Evolutionary conservation across 2,888 invertebrate genomes (phyloP), one percentile per base, ranked within the genome.

Genomic region (Nomada ruficornis): DNA sequence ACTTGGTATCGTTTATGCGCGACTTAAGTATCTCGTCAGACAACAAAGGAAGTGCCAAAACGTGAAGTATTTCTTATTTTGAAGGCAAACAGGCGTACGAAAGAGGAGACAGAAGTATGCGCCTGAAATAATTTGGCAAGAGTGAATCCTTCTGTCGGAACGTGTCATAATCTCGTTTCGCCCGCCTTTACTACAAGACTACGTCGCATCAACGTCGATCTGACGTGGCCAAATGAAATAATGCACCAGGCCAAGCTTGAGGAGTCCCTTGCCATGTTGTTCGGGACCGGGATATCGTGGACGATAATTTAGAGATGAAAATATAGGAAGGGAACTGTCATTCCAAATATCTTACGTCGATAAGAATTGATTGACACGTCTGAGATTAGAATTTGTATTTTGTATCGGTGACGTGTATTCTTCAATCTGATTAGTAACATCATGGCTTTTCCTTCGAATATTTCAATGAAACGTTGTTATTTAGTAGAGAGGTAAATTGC

Each of bases 91-190:
- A 20, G 2, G 18, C 20, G 13, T 60, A 62, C 62, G 50, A 26
- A 13, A 36, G 18, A 42, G 15, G 20, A 13, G n/a, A 23, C 52
- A 60, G 29, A 54, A 15, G 9, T 55, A 59, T 4, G 52, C n/a
- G 50, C 10, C 23, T 50, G 62, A 76, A 64, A 62, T 79, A 59
- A 75, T 78, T 76, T 81, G 75, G 70, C 75, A 69, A 15, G 65
- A 11, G 44, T 1, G 23, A 20, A 44, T 52, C 52, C n/a, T 55
- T 67, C 60, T 73, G 76, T 60, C 60, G 78, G 71, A 67, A 72
- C 52, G 20, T 74, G 74, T 79, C 79, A 70, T 79, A 77, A 74
- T 77, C 62, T 23, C 52, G 59, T 70, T 47, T 15, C 26, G 42
- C 60, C 52, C 42, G 55, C 44, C 26, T 68, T 63, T n/a, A 55